Evolutionary conservation across 1,140 invertebrate species (phyloP).

Genomic region (Drosophila tani): DNA sequence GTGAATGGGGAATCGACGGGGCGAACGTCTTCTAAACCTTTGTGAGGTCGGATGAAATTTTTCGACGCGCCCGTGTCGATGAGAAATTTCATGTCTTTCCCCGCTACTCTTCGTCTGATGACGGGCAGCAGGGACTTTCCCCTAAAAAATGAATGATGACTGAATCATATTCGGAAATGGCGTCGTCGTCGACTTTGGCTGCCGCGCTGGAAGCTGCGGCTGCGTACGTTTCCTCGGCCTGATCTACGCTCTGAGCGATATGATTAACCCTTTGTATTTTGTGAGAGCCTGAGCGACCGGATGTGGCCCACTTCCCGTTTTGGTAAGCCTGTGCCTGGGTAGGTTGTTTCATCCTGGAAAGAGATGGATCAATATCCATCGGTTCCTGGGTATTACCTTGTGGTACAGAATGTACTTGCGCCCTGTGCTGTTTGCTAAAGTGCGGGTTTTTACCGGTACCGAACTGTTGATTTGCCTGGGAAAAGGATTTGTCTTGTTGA

Average conservation of each 20-base stretch:
- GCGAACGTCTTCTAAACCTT: no score
- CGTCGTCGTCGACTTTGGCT: slow-evolving; percentile 14
- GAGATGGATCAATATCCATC: slow-evolving; percentile 24
- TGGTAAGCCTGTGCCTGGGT: no score
- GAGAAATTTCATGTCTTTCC: background rate
- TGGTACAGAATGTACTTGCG: background rate
- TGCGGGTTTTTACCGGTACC: slow-evolving; percentile 14
- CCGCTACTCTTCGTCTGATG: no score
- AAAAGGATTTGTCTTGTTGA: slow-evolving; percentile 10
- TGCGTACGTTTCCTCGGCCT: no score
- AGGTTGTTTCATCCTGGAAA: no score
- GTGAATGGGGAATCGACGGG: no score
- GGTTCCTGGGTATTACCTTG: slow-evolving; percentile 11
- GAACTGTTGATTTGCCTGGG: slow-evolving; percentile 6
- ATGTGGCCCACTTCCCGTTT: no score
- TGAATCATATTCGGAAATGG: slow-evolving; percentile 9
- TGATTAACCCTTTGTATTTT: no score
- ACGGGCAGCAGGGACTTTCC: background rate
- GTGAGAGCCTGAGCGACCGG: no score
- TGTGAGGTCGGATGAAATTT: no score
- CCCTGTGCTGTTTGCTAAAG: slow-evolving; percentile 12
- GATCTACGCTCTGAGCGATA: no score
- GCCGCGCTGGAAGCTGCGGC: background rate
- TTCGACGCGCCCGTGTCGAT: no score
- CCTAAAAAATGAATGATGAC: slow-evolving; percentile 31